Evolutionary conservation across 2,888 invertebrate species (phyloP), one percentile per base, ranked within the genome.

Genomic region (Mythimna pallens): DNA sequence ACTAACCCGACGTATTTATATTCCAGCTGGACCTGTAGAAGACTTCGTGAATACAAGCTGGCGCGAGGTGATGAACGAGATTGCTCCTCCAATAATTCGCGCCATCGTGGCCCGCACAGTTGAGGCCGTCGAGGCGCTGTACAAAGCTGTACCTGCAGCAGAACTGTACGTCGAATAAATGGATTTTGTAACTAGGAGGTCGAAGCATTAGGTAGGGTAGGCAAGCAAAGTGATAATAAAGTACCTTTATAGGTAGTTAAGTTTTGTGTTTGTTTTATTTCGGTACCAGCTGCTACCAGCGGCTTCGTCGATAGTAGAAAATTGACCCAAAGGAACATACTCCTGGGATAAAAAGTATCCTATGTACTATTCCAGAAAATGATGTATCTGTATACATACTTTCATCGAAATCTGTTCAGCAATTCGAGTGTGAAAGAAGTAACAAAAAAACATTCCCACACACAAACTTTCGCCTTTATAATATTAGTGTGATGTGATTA

Each of bases 61-160:
- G 95, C 79, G 81, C 2, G 93, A 94, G 0, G 94, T 96, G 63
- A 94, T 96, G 94, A 76, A 87, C 17, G 95, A 96, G 78, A 85
- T 95, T 5, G 94, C 94, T 0, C 92, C 94, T 1, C 95, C 95
- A 0, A 92, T 96, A 43, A 92, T 94, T 0, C 73, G 80, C 10
- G 92, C 93, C 10, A 92, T 95, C 54, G 89, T 94, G 0, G 73
- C 86, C 1, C 84, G 89, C 2, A 92, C 93, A 2, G 85, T 94
- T 0, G 86, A 92, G 0, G 86, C 80, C 0, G 90, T 94, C 0
- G 87, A 92, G 10, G 89, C 90, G 2, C 81, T 96, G 0, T 96
- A 92, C 87, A 89, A 89, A 25, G 91, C 91, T 0, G 93, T 95
- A 0, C 93, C 95, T 0, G 88, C 88, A 0, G 89, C 90, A 0